phyloP scores from a whole-genome alignment of 1,140 invertebrate species.

The Macrotrachela quadricornifera region DNA sequence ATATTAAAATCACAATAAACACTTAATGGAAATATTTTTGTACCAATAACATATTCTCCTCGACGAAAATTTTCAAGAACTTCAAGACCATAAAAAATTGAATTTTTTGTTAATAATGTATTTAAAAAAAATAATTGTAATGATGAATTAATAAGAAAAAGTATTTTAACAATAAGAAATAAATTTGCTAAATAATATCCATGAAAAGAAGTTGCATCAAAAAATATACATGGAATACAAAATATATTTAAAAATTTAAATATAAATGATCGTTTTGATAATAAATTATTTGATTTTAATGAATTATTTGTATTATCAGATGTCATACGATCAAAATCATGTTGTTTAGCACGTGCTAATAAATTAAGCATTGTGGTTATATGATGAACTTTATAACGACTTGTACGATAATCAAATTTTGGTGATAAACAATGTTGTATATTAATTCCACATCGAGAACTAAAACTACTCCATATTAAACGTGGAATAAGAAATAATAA shows the following conservation, averaged over 20 bases:
- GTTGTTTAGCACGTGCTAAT: slow-evolving; percentile 16
- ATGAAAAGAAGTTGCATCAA: slow-evolving; percentile 24
- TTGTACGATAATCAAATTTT: slow-evolving; percentile 12
- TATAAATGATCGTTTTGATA: slow-evolving; percentile 16
- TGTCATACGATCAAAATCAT: slow-evolving; percentile 25
- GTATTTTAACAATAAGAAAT: slow-evolving; percentile 33
- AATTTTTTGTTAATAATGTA: neutral
- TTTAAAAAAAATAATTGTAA: slow-evolving; percentile 36
- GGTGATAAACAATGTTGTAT: slow-evolving; percentile 7
- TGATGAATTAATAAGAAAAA: slow-evolving; percentile 35
- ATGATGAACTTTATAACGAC: no score
- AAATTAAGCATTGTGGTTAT: no score
- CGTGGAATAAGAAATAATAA: slow-evolving; percentile 23
- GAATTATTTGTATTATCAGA: slow-evolving; percentile 22
- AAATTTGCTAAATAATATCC: slow-evolving; percentile 33
- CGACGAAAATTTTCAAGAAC: no score
- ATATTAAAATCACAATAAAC: slow-evolving; percentile 35
- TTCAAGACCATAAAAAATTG: no score
- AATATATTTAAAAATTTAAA: slow-evolving; percentile 12
- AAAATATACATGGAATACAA: slow-evolving; percentile 20
- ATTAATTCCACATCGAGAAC: neutral
- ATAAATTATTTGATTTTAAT: slow-evolving; percentile 17
- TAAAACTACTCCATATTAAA: slow-evolving; percentile 16
- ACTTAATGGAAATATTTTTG: slow-evolving; percentile 32
- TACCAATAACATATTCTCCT: slow-evolving; percentile 12